A percentile compares a stretch with the other conserved stretches of the same genome.
phyloP scores from a whole-genome alignment of 2,888 invertebrate species.

The Malacosoma neustria region DNA sequence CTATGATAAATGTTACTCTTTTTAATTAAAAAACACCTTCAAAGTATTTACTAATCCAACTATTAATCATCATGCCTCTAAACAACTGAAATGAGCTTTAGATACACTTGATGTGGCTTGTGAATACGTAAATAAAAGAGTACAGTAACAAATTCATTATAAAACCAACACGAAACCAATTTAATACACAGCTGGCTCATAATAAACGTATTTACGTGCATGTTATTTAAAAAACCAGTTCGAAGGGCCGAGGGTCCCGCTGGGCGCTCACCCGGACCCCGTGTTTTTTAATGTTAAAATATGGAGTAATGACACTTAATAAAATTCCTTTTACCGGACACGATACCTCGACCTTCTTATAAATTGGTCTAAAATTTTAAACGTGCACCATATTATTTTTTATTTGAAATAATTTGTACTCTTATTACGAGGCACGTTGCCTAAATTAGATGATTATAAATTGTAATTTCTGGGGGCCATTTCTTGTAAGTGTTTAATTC shows the following conservation, averaged over 20 bases:
- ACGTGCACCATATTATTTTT: constrained; percentile 20
- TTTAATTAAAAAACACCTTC: not conserved
- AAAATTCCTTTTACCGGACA: constrained; percentile 46
- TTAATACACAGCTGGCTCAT: constrained; percentile 61
- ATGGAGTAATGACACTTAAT: constrained; percentile 61
- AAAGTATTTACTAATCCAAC: not conserved
- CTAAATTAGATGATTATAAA: constrained; percentile 16
- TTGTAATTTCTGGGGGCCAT: not conserved
- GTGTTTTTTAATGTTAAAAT: constrained; percentile 47
- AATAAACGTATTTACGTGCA: constrained; percentile 51
- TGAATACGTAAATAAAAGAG: constrained; percentile 16
- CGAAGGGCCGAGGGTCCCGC: constrained; percentile 37
- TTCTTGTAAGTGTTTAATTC: not conserved
- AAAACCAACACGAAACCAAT: constrained; percentile 55
- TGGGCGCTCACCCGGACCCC: constrained; percentile 35
- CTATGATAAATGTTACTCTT: too few relatives aligned
- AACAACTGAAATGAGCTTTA: not conserved
- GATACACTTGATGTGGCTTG: not conserved
- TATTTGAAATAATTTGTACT: constrained; percentile 28
- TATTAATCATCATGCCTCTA: not conserved
- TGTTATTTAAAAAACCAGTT: constrained; percentile 33
- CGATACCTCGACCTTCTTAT: constrained; percentile 22
- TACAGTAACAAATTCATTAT: constrained; percentile 55
- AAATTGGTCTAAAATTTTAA: constrained; percentile 30
- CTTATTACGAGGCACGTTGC: constrained; percentile 22